Base-by-base conservation (phyloP, 2,113 vertebrate species). In the Etheostoma spectabile region DNA sequence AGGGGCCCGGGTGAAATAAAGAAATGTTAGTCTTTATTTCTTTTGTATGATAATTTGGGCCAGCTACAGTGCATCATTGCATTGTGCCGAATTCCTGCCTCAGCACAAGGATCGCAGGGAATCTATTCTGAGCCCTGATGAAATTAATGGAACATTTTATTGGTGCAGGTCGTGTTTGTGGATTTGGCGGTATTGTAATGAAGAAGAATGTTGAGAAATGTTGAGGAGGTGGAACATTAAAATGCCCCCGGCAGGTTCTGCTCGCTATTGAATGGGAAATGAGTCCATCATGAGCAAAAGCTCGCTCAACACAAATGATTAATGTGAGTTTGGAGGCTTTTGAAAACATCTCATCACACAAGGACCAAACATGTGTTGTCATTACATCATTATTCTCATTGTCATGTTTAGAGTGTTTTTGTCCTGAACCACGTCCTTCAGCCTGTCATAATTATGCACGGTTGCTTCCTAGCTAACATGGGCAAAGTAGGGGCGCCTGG, bases 11-110 rank as follows among this genome's bases (percentile, higher is more conserved):
- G 64, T 78, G 75, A 82, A 90, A 91, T 87, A 88, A 93, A 90
- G 60, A 70, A 78, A 77, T 85, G 61, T 55, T 55, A 42, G 82
- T 76, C 66, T 86, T 88, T 82, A 85, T 89, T 91, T 88, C 66
- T 86, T 92, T 92, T 92, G 85, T 90, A 88, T 93, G 90, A 80
- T 94, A 90, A 93, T 94, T 91, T 81, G 83, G 80, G 84, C 61
- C 76, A 56, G 69, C 78, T 24, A 66, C 77, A 79, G 75, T 79
- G 24, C 42, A 30, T 55, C 6, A 42, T 42, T 42, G 33, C 74
- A 42, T 83, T 71, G 77, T 59, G 53, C 73, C 19, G n/a, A 86
- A 87, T 84, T 75, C 84, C 63, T 83, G 67, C 86, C 89, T 90
- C 88, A 86, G 89, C 88, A 77, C 63, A 21, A 77, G 81, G 71